Evolutionary conservation across 2,888 invertebrate genomes (phyloP), one percentile per base, ranked within the genome.

Genomic region (Eristalis intricaria): DNA sequence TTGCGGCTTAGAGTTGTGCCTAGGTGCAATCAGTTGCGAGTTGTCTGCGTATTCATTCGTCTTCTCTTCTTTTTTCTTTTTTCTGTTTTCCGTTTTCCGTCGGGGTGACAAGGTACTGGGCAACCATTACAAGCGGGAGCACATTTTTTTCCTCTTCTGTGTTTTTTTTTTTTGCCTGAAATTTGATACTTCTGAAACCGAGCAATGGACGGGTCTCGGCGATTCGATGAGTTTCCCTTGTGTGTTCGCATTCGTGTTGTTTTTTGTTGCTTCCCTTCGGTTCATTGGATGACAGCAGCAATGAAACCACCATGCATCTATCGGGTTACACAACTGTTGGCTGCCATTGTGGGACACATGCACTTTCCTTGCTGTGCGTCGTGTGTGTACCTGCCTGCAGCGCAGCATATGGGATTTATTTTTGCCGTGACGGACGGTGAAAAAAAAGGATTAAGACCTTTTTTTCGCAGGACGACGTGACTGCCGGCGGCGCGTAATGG

Each of bases 261-360:
- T 29, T 29, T 29, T 29, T 29, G 0, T 29, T 29, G 8, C 8
- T 32, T 32, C 32, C 32, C 10, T 38, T 38, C 38, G 38, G 38
- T 11, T 13, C 10, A 13, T 0, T 2, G 38, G 38, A 38, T 8
- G 32, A 32, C 32, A 32, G 8, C 35, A 35, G 35, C 35, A 58
- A 74, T 58, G 65, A 58, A 66, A 58, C 19, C 65, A 65, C 23
- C 23, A 15, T 35, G 13, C 19, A 2, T 10, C 38, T 56, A 66
- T 66, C 75, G 26, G 26, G 56, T 75, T 75, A 60, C 75, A 40
- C 38, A 74, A 74, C 64, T 74, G 73, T 35, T 64, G 15, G 8
- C 19, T 29, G 23, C 29, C 5, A 29, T 29, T 32, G 32, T 32
- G 32, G n/a, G 23, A 43, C 15, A 32, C 63, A 63, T 50, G 32